Percentiles rank a stretch among this genome's conserved stretches.
Evolutionary conservation across 2,888 invertebrate genomes (phyloP).

Genomic region (Hirtodrosophila histrioides): DNA sequence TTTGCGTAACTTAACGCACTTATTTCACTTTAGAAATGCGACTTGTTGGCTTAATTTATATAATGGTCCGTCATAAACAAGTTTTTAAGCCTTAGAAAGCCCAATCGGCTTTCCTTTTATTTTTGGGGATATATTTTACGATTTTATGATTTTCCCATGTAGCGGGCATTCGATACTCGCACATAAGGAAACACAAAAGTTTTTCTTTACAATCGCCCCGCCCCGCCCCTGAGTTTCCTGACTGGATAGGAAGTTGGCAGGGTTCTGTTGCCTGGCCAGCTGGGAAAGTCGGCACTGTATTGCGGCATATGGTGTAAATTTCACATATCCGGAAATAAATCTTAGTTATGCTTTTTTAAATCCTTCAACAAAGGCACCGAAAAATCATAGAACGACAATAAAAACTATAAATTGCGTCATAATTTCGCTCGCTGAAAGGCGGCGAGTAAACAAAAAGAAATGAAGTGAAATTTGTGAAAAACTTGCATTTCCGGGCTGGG

Average conservation of each 20-base stretch:
- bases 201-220: conserved; percentile 22
- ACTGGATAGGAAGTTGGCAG: conserved; percentile 32
- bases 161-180: conserved; percentile 5
- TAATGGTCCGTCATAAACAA: conserved; percentile 7
- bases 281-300: conserved; percentile 41
- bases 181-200: conserved; percentile 35
- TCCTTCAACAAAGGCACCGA: conserved; percentile 54
- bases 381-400: conserved; percentile 43
- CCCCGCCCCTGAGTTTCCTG: conserved; percentile 11
- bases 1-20: conserved; percentile 8
- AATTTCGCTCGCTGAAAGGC: conserved; percentile 62
- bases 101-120: conserved; percentile 12
- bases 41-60: conserved; percentile 18
- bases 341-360: conserved; percentile 74
- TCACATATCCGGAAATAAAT: conserved; percentile 76
- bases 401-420: conserved; percentile 79
- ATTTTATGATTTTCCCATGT: conserved; percentile 3
- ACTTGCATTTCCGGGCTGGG: conserved; percentile 48
- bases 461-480: conserved; percentile 50
- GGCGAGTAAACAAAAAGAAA: conserved; percentile 36
- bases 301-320: conserved; percentile 68
- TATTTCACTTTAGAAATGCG: conserved; percentile 16
- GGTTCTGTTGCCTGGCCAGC: conserved; percentile 39
- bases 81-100: conserved; percentile 9
- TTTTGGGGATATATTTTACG: conserved; percentile 1